These are phyloP conservation scores for Halcyon smyrnensis DNA, from an alignment of 2,797 vertebrate genomes.

Conservation along the genomic window DNA sequence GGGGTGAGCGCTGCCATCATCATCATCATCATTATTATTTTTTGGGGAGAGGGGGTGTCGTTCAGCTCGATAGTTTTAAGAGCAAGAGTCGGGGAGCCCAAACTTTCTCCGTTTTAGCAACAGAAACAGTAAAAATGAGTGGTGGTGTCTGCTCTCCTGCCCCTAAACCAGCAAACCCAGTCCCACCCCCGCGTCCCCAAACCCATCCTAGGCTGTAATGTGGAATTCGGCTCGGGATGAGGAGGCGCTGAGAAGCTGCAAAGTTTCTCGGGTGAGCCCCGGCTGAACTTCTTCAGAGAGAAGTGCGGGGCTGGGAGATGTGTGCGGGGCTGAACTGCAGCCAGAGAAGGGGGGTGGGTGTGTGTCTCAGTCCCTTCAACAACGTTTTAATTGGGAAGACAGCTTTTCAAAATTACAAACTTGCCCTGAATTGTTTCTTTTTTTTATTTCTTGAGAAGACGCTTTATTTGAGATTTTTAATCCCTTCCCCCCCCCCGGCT, in stretches of 20 bases:
- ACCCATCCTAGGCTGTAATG: accelerated
- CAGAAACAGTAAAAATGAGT: accelerated
- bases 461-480: neutral
- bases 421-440: accelerated
- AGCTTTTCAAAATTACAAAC: neutral
- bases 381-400: accelerated
- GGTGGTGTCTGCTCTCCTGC: neutral
- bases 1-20: neutral
- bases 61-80: neutral
- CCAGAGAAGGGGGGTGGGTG: neutral
- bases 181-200: neutral
- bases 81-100: neutral
- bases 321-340: neutral
- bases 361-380: neutral
- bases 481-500: too few relatives aligned
- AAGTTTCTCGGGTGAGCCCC: slow-evolving; percentile 17
- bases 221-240: neutral
- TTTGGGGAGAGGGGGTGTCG: too few relatives aligned
- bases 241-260: neutral
- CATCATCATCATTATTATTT: accelerated
- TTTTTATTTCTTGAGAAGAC: neutral
- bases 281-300: neutral
- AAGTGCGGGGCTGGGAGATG: neutral
- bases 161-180: too few relatives aligned
- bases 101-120: neutral